Evolutionary conservation across 2,113 vertebrate species (phyloP).

Genomic region (Rhipidura dahli): DNA sequence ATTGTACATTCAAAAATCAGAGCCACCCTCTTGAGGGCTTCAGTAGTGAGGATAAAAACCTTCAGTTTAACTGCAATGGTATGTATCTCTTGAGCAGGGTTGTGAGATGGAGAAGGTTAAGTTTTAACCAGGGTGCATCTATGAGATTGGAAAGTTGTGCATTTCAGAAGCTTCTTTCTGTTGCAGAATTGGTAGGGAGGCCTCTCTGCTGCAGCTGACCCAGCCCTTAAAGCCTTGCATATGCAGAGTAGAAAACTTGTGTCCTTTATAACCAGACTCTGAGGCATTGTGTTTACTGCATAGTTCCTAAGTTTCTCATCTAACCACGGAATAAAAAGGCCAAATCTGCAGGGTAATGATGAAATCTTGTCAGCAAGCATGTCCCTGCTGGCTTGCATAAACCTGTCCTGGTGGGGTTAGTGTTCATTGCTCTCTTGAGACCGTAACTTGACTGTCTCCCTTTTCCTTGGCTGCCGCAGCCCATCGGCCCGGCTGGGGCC

Average conservation of each 20-base stretch:
- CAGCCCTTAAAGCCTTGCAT: not conserved
- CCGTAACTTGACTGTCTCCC: not conserved
- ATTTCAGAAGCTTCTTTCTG: not conserved
- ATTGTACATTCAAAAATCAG: not conserved
- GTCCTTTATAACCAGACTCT: not conserved
- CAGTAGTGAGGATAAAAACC: not conserved
- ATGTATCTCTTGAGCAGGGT: fast-evolving
- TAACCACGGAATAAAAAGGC: not conserved
- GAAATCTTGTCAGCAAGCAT: not conserved
- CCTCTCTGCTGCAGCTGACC: not conserved
- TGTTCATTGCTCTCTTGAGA: not conserved
- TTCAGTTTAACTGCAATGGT: not conserved
- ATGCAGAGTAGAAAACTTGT: fast-evolving
- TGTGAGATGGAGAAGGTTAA: not conserved
- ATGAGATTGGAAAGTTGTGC: not conserved
- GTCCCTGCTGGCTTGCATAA: not conserved
- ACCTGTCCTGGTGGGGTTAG: not conserved
- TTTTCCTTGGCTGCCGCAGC: not conserved
- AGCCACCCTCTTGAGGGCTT: not conserved
- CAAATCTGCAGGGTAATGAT: not conserved
- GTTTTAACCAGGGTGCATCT: not conserved
- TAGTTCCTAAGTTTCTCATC: not conserved
- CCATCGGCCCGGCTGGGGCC: not conserved
- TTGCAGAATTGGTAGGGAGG: not conserved
- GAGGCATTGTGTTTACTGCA: not conserved